Evolutionary conservation across 1,140 invertebrate species (phyloP), one percentile per base, ranked within the genome.

Genomic region (Bombus waltoni): DNA sequence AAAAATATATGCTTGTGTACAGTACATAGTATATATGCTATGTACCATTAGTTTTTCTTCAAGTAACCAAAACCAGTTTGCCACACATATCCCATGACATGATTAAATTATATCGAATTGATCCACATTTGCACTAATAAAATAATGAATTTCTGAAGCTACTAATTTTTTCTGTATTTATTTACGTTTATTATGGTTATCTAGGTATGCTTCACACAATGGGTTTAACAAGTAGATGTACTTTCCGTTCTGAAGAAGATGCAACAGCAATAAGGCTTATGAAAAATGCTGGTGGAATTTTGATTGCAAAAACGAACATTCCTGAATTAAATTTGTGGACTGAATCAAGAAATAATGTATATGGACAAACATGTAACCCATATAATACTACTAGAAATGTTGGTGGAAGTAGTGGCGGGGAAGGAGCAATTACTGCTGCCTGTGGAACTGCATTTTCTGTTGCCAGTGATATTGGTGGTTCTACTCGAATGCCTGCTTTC

Each of bases 401-500:
- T 53, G 98, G 98, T 25, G 98, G 98, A 73, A 98, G 97, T 81
- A 98, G 97, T 65, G 98, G 98, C 4, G 98, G 98, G 3, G 98
- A 98, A 94, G 98, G 94, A 0, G 96, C 97, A 28, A 95, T 97
- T 18, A 94, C 97, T 4, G 95, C 98, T 32, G 96, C 98, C 18
- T 96, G 98, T 88, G 98, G 97, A 53, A 97, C 97, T 44, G 97
- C 98, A 22, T 96, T 99, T 89, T 98, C 99, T 5, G 95, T 99
- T 65, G 98, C 98, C 89, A 94, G 94, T 84, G 99, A 99, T 94
- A 99, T 99, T 91, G 99, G 98, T 35, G 99, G 99, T 1, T 99
- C 98, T 13, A 98, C 98, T 71, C 96, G 99, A 72, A 98, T 99
- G 96, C 99, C 99, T 5, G 97, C 98, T 3, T 99, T 98, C 91